These are phyloP conservation scores for Trididemnum nubilum DNA, from an alignment of 23 tunicate species.

Conservation along the genomic window DNA sequence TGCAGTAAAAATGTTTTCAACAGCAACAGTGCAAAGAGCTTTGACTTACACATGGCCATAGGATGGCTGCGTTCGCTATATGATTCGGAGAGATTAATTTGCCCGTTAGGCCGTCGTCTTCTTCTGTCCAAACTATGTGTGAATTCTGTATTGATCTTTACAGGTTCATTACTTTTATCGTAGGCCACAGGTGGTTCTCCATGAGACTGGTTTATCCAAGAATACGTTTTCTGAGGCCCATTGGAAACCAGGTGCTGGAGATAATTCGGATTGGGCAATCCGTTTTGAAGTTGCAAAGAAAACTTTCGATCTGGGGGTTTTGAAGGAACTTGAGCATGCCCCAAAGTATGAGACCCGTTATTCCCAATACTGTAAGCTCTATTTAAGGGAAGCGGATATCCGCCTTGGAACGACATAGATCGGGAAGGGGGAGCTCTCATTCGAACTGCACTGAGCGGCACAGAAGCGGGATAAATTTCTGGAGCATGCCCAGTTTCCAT, in stretches of 20 bases:
- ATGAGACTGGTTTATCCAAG: background rate
- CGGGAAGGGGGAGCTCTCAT: conserved; percentile 8
- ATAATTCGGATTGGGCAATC: background rate
- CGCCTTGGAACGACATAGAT: conserved; percentile 36
- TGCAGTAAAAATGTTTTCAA: too few relatives aligned
- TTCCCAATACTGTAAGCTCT: conserved; percentile 40
- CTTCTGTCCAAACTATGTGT: conserved; percentile 31
- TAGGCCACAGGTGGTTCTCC: background rate
- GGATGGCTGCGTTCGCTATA: conserved; percentile 3
- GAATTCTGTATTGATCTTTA: background rate
- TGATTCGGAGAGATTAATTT: background rate
- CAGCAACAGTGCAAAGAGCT: too few relatives aligned
- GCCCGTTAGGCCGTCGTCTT: background rate
- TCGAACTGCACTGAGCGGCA: background rate
- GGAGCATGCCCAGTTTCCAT: background rate
- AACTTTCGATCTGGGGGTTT: conserved; percentile 11
- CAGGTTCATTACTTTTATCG: background rate
- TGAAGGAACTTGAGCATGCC: background rate
- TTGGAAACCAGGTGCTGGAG: background rate
- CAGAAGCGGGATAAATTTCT: background rate
- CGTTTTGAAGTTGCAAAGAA: conserved; percentile 28
- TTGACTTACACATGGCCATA: background rate
- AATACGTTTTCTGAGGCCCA: background rate
- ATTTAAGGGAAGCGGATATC: background rate
- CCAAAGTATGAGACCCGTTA: conserved; percentile 15